These are phyloP conservation scores for Bujurquina vittata DNA, from an alignment of 2,113 vertebrate genomes.

Conservation along the genomic window DNA sequence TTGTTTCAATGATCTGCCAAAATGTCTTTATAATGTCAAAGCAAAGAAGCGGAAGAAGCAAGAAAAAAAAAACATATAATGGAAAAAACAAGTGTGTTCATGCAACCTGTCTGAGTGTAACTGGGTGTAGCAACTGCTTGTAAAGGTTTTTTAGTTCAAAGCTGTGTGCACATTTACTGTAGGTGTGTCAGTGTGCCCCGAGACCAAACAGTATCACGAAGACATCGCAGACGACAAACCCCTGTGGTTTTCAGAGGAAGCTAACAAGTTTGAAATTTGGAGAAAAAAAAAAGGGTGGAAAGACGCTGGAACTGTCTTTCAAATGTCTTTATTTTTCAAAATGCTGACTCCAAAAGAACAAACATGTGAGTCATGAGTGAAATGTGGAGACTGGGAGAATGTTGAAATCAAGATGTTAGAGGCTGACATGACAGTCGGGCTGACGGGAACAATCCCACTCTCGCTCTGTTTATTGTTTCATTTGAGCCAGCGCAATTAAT, in stretches of 20 bases:
- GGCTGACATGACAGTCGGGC: constrained; percentile 35
- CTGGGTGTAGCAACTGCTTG: constrained; percentile 26
- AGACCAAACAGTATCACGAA: constrained; percentile 16
- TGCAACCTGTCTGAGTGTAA: constrained; percentile 35
- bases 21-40: constrained; percentile 60
- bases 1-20: constrained; percentile 59
- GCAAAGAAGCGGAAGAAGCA: constrained; percentile 6
- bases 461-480: constrained; percentile 70
- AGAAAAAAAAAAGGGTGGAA: too few relatives aligned
- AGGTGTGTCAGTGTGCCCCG: not conserved
- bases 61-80: constrained; percentile 9
- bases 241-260: not conserved
- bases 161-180: not conserved
- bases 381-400: constrained; percentile 38
- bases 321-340: constrained; percentile 37
- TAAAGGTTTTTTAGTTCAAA: constrained; percentile 2
- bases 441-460: constrained; percentile 39
- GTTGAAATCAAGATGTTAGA: constrained; percentile 53
- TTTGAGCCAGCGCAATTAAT: constrained; percentile 54
- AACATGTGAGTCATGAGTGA: constrained; percentile 32
- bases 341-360: constrained; percentile 28
- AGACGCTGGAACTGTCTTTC: not conserved
- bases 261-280: not conserved
- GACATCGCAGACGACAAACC: not conserved
- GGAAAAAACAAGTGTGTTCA: constrained; percentile 31